Base-by-base conservation (phyloP, 2,797 vertebrate species). In the Sphaeramia orbicularis region DNA sequence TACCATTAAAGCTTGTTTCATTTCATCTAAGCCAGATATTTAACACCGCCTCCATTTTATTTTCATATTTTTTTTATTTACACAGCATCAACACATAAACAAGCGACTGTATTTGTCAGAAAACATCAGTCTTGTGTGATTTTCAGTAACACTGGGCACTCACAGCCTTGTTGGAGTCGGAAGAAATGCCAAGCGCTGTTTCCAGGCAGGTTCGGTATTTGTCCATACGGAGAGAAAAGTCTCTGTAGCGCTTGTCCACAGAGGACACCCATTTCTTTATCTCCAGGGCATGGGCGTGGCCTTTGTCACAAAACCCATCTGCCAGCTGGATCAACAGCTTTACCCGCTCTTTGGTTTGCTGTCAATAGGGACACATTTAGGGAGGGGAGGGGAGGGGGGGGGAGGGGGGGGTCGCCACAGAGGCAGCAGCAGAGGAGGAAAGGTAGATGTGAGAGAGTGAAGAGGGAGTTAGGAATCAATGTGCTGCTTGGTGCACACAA, bases 301-400 rank as follows among this genome's bases (percentile, higher is more conserved):
- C 98, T 86, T 99, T 99, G 92, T 99, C 98, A 94, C 97, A 99
- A 95, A 99, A 99, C 89, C 97, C 97, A 89, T 99, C 98, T 0
- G 98, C 98, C 92, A 99, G 94, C 95, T 99, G 98, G 94, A 99
- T 99, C 95, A 99, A 94, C 91, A 99, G 94, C 94, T 99, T 99
- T 87, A 99, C 98, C 24, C 98, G 94, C 93, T 99, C 98, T 97
- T 98, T 99, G 95, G 98, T 99, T 99, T 99, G 98, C 98, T 99
- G 91, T 88, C 78, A 86, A 85, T 79, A 77, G 83, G 72, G 70
- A 71, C 44, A 81, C 80, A 84, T 82, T 75, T 15, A 75, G 86
- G 68, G 80, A 62, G 76, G 71, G 69, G 51, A 52, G 74, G 72
- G 76, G 75, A 57, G 77, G 43, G 86, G 68, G 80, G 62, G 76